Base-by-base conservation (phyloP, 1,140 invertebrate genomes). In the Bilobella aurantiaca region DNA sequence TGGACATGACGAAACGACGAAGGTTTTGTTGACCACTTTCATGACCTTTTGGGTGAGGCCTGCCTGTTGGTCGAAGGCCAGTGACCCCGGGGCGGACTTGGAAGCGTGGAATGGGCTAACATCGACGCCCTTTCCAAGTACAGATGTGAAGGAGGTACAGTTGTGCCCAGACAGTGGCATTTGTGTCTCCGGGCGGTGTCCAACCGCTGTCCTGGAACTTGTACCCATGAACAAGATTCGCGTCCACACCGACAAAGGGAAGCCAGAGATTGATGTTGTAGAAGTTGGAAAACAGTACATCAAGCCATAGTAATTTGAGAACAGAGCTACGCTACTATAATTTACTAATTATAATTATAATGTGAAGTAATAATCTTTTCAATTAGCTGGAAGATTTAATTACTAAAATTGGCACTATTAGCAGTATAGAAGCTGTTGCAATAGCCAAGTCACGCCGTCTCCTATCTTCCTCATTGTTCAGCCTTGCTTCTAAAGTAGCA, bases 261-360 rank as follows among this genome's bases (percentile, higher is more conserved):
- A 85, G 69, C 85, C 85, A 0, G 85, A 87, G 76, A 82, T 87
- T 47, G 82, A 87, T 74, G 84, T 87, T 14, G 82, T 85, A 68
- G 76, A 80, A 74, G 79, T 86, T 30, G 84, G 83, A 1, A 80
- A 77, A 71, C 63, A 78, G 61, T 78, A 77, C 42, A 74, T 75
- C 21, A 72, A 77, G 59, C 76, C 75, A 29, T 53, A 77, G 21
- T 73, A 73, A 67, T 23, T 42, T 23, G 31, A 25, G 3, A n/a
- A 64, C 23, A n/a, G n/a, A n/a, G 25, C 8, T 53, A 12, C 49
- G 3, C 8, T 53, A 16, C 5, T 23, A 16, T 23, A 53, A 53
- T 14, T 42, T 8, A 42, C 34, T 12, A 42, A 42, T 42, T 42
- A 42, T 42, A 12, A 42, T 42, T 42, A 42, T 42, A 42, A n/a